Base-by-base conservation (phyloP, 30 jellyfish, hydroid and myxozoan genomes). In the Cassiopea xamachana region DNA sequence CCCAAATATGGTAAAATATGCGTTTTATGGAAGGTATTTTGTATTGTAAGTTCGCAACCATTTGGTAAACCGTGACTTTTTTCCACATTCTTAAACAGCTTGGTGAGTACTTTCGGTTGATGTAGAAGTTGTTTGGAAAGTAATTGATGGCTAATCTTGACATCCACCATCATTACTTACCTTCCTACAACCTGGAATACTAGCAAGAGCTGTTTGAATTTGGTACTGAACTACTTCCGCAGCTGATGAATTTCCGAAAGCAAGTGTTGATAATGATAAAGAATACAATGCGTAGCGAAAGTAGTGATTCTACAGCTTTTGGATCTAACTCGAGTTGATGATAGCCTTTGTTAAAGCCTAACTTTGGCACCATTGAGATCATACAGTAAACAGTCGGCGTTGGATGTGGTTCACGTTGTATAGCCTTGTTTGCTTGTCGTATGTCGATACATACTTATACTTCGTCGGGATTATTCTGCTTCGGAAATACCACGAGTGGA, bases 351-450 rank as follows among this genome's bases (percentile, higher is more conserved):
- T 58, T 5, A 18, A 70, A 47, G 68, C 64, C 91, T 15, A 82
- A 47, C 58, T 82, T 82, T 46, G n/a, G 91, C 82, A 48, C 82
- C 91, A 82, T 64, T 82, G 73, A 82, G 83, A 14, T 82, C 91
- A 13, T 60, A 14, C 59, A 75, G 19, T 1, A 1, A 74, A 80
- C 78, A 4, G 87, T 80, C 43, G 78, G 78, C 18, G 58, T 80
- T 16, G 88, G 78, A 61, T 80, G 88, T 17, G 78, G 77, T 70
- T 19, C 88, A 6, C 93, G 73, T 55, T 64, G 60, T 4, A 70
- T 75, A 60, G 91, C 91, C 44, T 59, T 64, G 39, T 80, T 80
- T 45, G 89, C 89, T 5, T 48, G 62, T 80, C 92, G 47, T 87
- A 83, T 68, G 48, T 83, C 87, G 46, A 81, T 61, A 58, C 90